Evolutionary conservation across 2,888 invertebrate species (phyloP).

Genomic region (Cabera pusaria): DNA sequence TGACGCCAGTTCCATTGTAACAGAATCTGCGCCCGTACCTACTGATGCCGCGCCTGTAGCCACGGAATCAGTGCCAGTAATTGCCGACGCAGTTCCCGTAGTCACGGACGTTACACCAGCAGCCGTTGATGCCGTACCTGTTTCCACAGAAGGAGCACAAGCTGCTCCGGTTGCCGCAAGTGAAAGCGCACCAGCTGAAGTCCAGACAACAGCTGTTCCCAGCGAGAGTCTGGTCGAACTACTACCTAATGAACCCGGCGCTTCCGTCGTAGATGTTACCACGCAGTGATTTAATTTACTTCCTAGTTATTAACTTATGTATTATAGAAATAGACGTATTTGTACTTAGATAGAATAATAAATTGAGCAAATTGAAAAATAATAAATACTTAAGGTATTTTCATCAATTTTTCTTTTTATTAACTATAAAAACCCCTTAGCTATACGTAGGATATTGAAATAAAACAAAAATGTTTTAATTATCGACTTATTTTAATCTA

Average conservation of each 20-base stretch:
- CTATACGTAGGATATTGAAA: conserved; percentile 3
- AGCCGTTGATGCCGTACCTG: neutral
- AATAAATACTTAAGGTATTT: neutral
- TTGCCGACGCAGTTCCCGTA: conserved; percentile 4
- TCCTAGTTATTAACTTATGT: conserved; percentile 24
- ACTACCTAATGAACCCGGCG: conserved; percentile 52
- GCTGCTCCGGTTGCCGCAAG: conserved; percentile 4
- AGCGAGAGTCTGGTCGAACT: conserved; percentile 21
- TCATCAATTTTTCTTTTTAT: neutral
- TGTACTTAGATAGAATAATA: conserved; percentile 33
- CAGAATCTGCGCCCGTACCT: conserved; percentile 2
- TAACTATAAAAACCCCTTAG: neutral
- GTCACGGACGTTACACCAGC: neutral
- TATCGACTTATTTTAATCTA: conserved; percentile 43
- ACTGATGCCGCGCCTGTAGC: conserved; percentile 7
- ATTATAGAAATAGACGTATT: conserved; percentile 28
- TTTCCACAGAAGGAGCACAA: neutral
- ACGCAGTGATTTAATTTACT: conserved; percentile 43
- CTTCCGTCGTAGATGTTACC: conserved; percentile 58
- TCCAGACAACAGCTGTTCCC: conserved; percentile 11
- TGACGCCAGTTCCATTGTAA: conserved; percentile 3
- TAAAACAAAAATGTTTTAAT: conserved; percentile 8
- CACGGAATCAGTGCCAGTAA: conserved; percentile 5
- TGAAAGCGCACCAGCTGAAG: conserved; percentile 18
- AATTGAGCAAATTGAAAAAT: conserved; percentile 25